A percentile compares a stretch with the other conserved stretches of the same genome.
These are phyloP conservation scores for Spea hammondii DNA, from an alignment of 2,797 vertebrate species.

Conservation along the genomic window DNA sequence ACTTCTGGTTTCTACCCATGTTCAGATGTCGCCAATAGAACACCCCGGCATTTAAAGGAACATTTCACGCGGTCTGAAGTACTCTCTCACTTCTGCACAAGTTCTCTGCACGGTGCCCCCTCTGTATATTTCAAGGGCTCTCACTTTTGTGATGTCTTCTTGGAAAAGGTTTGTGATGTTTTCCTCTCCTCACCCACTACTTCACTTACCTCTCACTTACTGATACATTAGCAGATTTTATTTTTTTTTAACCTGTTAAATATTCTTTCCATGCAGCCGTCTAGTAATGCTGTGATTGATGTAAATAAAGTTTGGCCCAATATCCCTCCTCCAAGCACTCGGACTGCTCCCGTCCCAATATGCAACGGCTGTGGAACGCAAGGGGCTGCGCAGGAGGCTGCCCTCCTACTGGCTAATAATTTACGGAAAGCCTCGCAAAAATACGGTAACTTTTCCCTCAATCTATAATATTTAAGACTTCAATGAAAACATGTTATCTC, in stretches of 20 bases:
- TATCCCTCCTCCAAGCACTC: slow-evolving; percentile 77
- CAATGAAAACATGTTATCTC: too few species aligned
- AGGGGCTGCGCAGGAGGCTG: slow-evolving; percentile 75
- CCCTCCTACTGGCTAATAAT: slow-evolving; percentile 72
- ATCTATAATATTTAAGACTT: too few species aligned
- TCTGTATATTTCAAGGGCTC: slow-evolving; percentile 84
- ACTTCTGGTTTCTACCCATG: slow-evolving; percentile 70
- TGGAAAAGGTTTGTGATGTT: slow-evolving; percentile 79
- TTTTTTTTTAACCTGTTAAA: not conserved
- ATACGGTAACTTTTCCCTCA: slow-evolving; percentile 69
- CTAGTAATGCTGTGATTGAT: slow-evolving; percentile 74
- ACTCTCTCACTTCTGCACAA: slow-evolving; percentile 80
- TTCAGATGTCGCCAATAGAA: slow-evolving; percentile 68
- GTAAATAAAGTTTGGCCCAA: slow-evolving; percentile 84
- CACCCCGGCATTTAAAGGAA: slow-evolving; percentile 67
- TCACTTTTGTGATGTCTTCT: slow-evolving; percentile 88
- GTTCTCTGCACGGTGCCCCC: slow-evolving; percentile 83
- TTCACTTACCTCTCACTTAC: not conserved
- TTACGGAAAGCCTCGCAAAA: slow-evolving; percentile 79
- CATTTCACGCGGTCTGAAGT: slow-evolving; percentile 67
- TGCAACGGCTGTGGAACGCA: slow-evolving; percentile 90
- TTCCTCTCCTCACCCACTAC: not conserved
- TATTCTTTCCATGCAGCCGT: slow-evolving; percentile 64
- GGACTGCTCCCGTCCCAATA: slow-evolving; percentile 72
- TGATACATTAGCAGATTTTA: not conserved